Conservation (phyloP, 2,888 invertebrate genomes). For the Drosophila limbata region DNA sequence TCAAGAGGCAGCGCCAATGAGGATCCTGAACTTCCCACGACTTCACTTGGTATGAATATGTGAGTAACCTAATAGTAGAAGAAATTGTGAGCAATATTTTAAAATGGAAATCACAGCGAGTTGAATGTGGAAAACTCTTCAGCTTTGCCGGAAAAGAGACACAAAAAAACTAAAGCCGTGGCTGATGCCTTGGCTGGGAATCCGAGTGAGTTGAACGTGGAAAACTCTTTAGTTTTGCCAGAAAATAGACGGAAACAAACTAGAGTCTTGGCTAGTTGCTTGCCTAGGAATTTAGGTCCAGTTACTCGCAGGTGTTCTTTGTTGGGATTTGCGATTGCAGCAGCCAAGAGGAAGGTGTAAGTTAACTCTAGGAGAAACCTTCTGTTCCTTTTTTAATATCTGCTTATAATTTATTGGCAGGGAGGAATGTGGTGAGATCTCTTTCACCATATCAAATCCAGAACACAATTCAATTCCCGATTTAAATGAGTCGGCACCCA, state of each 20-base stretch:
- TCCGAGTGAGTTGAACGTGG: neutral
- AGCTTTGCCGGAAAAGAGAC: neutral
- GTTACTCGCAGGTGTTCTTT: neutral
- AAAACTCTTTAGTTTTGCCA: neutral
- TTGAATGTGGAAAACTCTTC: neutral
- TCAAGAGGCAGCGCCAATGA: neutral
- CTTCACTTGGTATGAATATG: neutral
- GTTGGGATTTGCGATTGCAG: neutral
- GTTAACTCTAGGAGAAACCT: neutral
- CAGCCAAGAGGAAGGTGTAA: slow-evolving; percentile 14
- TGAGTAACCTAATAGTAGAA: neutral
- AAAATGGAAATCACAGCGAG: neutral
- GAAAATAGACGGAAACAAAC: neutral
- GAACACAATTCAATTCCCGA: neutral
- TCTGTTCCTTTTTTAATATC: neutral
- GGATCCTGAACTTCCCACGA: neutral
- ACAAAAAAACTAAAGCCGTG: neutral
- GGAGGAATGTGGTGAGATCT: slow-evolving; percentile 3
- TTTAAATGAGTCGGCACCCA: neutral
- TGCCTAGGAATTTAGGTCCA: neutral
- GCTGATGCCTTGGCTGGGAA: neutral
- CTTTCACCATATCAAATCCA: neutral
- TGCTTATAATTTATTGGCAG: neutral
- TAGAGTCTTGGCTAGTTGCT: neutral
- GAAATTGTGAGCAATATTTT: neutral